phyloP scores from a whole-genome alignment of 1,140 invertebrate species.

The Pomacea maculata region DNA sequence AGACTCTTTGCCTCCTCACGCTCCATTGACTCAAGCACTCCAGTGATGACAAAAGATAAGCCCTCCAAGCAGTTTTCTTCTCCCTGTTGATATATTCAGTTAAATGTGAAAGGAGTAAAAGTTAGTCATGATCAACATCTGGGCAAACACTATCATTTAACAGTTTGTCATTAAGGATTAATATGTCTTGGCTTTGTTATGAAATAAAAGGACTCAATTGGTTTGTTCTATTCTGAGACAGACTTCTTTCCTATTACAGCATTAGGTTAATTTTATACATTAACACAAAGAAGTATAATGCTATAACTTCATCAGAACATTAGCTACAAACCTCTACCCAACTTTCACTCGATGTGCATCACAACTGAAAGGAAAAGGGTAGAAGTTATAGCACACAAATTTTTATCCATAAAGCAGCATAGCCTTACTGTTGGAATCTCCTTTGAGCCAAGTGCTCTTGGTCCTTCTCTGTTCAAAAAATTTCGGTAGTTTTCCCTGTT shows the following conservation, averaged over 20 bases:
- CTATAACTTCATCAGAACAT: not conserved
- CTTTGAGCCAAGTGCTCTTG: conserved; percentile 82
- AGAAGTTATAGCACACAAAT: conserved; percentile 8
- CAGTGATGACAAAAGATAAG: conserved; percentile 85
- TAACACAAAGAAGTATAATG: too few species aligned
- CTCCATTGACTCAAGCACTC: conserved; percentile 88
- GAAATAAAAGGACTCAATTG: too few species aligned
- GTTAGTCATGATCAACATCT: too few species aligned
- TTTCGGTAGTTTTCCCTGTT: conserved; percentile 66
- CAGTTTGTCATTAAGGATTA: too few species aligned
- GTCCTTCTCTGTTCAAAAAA: conserved; percentile 80
- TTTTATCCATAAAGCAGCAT: not conserved
- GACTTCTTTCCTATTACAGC: too few species aligned
- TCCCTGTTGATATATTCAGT: conserved; percentile 68
- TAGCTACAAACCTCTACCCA: not conserved
- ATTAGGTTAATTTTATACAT: too few species aligned
- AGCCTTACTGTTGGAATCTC: conserved; percentile 77
- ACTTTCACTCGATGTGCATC: not conserved
- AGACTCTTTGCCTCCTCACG: conserved; percentile 80
- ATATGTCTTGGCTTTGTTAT: too few species aligned
- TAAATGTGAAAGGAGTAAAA: too few species aligned
- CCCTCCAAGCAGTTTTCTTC: conserved; percentile 74
- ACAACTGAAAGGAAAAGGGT: not conserved
- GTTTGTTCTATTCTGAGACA: too few species aligned
- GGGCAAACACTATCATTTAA: too few species aligned